Evolutionary conservation across 2,888 invertebrate species (phyloP), one percentile per base, ranked within the genome.

Genomic region (Dryocosmus kuriphilus): DNA sequence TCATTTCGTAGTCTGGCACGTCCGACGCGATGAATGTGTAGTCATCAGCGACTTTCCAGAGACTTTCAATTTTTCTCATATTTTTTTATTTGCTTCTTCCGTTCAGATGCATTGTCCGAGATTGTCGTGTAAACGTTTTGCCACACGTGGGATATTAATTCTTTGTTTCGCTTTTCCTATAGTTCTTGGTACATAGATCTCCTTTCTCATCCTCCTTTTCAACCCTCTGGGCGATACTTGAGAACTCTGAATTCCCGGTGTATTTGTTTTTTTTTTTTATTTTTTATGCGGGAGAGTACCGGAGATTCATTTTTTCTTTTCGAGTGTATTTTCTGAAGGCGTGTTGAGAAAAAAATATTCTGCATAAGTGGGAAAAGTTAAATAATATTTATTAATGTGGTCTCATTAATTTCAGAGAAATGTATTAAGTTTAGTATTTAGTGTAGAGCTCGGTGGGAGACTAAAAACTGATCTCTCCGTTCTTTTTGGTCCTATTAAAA

Each of bases 11-110:
- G 57, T 57, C 57, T 57, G 24, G 24, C 16, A 14, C 24, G 51
- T 71, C 71, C 46, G 51, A 71, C 71, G 22, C 27, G 51, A 71
- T 71, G 71, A 71, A 46, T 71, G 51, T 7, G 46, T 51, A 71
- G n/a, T 51, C 71, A 71, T 71, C 71, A 71, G 46, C 46, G 27
- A 51, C 67, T 46, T 51, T 60, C n/a, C 60, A 35, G 57, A 19
- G 46, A 62, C 51, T 65, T 77, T 77, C 65, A 77, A 77, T 32
- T 60, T 38, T 77, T 22, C 41, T 61, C 11, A 11, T 38, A n/a
- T 1, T 38, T 27, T 57, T 77, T n/a, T 74, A n/a, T 51, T 55
- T 74, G 24, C 55, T 65, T 74, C 74, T 38, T 46, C 22, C 32
- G 62, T 67, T 78, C 22, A 67, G 24, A 41, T 38, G 55, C 46